Evolutionary conservation across 2,797 vertebrate species (phyloP).

Genomic region (Premnoplex brunnescens): DNA sequence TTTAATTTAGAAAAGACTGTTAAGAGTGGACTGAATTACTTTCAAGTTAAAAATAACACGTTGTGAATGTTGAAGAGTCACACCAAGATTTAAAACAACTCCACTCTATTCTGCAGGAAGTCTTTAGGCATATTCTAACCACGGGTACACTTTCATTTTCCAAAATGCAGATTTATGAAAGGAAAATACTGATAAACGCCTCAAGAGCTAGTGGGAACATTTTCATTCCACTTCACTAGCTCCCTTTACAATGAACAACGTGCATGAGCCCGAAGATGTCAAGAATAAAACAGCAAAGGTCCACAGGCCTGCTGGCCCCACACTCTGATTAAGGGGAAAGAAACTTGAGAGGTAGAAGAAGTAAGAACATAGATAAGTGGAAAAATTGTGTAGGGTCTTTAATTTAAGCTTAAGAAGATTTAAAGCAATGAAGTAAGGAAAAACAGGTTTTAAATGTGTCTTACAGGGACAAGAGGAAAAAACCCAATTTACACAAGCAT

Average conservation of each 20-base stretch:
- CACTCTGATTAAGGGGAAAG: neutral
- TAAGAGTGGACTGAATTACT: neutral
- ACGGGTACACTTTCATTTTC: neutral
- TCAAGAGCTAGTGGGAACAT: neutral
- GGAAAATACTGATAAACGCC: neutral
- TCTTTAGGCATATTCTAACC: neutral
- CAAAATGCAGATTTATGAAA: neutral
- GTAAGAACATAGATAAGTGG: neutral
- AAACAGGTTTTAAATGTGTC: neutral
- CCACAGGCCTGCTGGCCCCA: neutral
- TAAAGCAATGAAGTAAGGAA: neutral
- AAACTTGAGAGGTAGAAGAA: neutral
- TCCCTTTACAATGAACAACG: neutral
- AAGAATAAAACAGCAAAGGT: neutral
- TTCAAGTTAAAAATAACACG: neutral
- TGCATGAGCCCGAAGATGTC: neutral
- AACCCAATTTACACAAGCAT: neutral
- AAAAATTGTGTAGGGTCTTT: neutral
- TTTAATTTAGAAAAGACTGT: neutral
- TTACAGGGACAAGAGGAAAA: neutral
- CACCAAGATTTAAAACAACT: neutral
- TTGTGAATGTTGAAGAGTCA: neutral
- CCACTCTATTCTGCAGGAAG: neutral
- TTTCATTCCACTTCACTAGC: neutral
- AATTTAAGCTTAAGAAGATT: neutral